phyloP scores from a whole-genome alignment of 2,888 invertebrate species.

The Sarcophaga caerulescens region DNA sequence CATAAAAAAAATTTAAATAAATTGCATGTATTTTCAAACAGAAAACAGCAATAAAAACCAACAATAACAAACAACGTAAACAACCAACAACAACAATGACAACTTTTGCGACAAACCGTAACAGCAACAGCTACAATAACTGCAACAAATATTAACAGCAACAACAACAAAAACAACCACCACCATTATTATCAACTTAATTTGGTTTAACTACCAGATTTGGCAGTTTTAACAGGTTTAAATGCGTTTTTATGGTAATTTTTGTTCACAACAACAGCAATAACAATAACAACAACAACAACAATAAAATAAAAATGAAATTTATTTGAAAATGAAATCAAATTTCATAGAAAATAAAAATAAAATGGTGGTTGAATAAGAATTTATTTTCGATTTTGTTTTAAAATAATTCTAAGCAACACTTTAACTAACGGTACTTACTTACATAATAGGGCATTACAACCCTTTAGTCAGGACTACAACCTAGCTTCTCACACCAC shows the following conservation, averaged over 20 bases:
- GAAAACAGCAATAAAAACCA: slow-evolving; percentile 64
- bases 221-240: slow-evolving; percentile 66
- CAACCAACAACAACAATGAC: slow-evolving; percentile 44
- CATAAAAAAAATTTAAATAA: slow-evolving; percentile 55
- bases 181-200: slow-evolving; percentile 65
- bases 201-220: slow-evolving; percentile 67
- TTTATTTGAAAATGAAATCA: slow-evolving; percentile 16
- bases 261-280: slow-evolving; percentile 19
- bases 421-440: too few relatives aligned
- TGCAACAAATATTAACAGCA: neutral
- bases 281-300: neutral
- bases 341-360: neutral
- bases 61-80: slow-evolving; percentile 33
- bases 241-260: slow-evolving; percentile 65
- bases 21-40: slow-evolving; percentile 61
- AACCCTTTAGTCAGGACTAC: too few relatives aligned
- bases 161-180: slow-evolving; percentile 30
- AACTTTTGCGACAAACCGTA: slow-evolving; percentile 43
- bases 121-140: too few relatives aligned
- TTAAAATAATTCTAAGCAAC: neutral
- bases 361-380: slow-evolving; percentile 22
- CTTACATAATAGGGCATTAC: too few relatives aligned
- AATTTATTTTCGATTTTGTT: neutral
- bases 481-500: too few relatives aligned
- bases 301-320: neutral